These are phyloP conservation scores for Jacana jacana DNA, from an alignment of 2,113 vertebrate genomes.

Conservation along the genomic window DNA sequence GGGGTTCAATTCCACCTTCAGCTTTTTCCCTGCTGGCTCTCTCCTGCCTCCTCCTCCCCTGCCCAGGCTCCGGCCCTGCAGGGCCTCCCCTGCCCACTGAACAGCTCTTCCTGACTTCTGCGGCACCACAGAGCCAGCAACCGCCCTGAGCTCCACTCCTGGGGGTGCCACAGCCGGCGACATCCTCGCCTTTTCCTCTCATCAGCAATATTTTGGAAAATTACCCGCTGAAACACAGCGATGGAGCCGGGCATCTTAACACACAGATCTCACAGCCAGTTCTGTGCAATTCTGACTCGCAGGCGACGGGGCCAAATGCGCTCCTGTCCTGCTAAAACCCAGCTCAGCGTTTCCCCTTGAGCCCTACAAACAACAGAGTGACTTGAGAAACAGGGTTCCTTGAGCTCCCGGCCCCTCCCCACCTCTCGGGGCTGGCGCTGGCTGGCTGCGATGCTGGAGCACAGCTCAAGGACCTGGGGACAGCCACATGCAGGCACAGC, in stretches of 20 bases:
- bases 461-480: accelerated
- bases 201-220: not conserved
- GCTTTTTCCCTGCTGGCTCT: not conserved
- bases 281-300: not conserved
- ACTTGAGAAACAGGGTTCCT: not conserved
- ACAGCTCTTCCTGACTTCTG: accelerated
- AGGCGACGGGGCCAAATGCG: not conserved
- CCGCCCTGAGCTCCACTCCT: not conserved
- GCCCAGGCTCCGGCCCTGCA: not conserved
- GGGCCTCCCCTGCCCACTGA: not conserved
- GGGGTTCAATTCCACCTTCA: not conserved
- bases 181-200: not conserved
- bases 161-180: not conserved
- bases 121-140: no score
- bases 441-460: not conserved
- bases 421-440: accelerated
- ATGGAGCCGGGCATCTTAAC: not conserved
- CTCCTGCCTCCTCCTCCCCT: not conserved
- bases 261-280: not conserved
- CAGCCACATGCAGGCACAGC: not conserved
- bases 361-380: not conserved
- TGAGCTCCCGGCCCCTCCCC: not conserved
- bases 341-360: accelerated
- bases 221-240: not conserved
- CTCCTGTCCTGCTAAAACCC: not conserved